Base-by-base conservation (phyloP, 2,797 vertebrate species). In the Bradypodion ventrale region DNA sequence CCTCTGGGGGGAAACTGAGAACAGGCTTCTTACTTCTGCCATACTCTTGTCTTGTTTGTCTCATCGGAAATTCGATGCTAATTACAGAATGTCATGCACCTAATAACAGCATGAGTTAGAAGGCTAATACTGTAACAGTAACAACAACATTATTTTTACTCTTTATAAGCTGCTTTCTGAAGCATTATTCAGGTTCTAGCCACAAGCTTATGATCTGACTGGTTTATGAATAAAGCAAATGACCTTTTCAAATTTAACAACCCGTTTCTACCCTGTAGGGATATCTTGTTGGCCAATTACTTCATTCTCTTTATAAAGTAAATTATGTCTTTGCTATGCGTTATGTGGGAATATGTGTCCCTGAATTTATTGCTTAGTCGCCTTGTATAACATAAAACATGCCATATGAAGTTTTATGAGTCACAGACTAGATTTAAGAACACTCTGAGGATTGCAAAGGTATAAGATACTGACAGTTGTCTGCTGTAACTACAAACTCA, bases 1-100 rank as follows among this genome's bases (percentile, higher is more conserved):
- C 13, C 52, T 83, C 29, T 59, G 44, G 1, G 81, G 88, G 2
- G n/a, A 79, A 85, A 84, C 25, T 29, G 21, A 46, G 37, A 63
- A 68, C 0, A 5, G 62, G 10, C n/a, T 70, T 4, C 27, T 78
- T n/a, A 0, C 35, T 83, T 85, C 63, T 85, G 56, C 60, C 42
- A 84, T 76, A 72, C 42, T 52, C 77, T 52, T 49, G 46, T 7
- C 52, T 59, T 0, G 1, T 15, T 66, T 49, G 85, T 29, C 66
- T 66, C 52, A 4, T 0, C 1, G 23, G 79, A 79, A 44, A 89
- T 86, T 56, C 1, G 1, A 86, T 78, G 78, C 73, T 84, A 75
- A 74, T 63, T 65, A 59, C 0, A 3, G 1, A 85, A 19, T 29
- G 16, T 49, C 78, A 69, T 84, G 87, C 69, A 60, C 19, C 70